phyloP scores from a whole-genome alignment of 23 tunicate genomes.

The Trididemnum nubilum region DNA sequence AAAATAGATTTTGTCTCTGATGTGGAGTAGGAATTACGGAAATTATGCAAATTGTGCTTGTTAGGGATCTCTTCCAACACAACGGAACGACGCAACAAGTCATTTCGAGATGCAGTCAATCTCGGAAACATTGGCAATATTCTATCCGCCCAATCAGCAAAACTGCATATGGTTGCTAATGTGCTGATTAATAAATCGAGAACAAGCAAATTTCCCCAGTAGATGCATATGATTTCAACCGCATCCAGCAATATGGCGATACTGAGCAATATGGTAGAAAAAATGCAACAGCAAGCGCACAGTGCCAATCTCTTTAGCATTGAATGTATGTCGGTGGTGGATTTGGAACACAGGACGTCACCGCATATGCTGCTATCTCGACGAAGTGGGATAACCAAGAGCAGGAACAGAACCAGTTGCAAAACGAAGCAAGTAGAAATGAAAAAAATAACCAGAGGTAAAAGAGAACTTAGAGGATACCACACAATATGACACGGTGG shows the following conservation, averaged over 20 bases:
- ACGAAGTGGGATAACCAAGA: conserved; percentile 28
- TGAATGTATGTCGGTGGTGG: conserved; percentile 20
- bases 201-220: conserved; percentile 33
- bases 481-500: conserved; percentile 30
- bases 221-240: conserved; percentile 26
- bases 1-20: conserved; percentile 1
- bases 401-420: conserved; percentile 19
- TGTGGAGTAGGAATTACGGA: background rate
- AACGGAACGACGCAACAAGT: background rate
- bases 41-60: background rate
- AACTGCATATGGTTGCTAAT: conserved; percentile 12
- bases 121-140: conserved; percentile 20
- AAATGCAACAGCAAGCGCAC: conserved; percentile 21
- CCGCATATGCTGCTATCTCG: conserved; percentile 6
- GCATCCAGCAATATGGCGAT: conserved; percentile 16
- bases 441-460: conserved; percentile 28
- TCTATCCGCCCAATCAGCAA: conserved; percentile 22
- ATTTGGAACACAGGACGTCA: conserved; percentile 4
- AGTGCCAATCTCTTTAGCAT: conserved; percentile 22
- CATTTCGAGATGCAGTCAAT: background rate
- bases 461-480: conserved; percentile 22
- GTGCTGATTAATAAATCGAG: conserved; percentile 32
- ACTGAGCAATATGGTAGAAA: conserved; percentile 18
- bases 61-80: background rate
- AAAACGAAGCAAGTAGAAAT: conserved; percentile 23